A percentile compares a stretch with the other conserved stretches of the same genome.
Evolutionary conservation across 2,888 invertebrate species (phyloP).

Genomic region (Labia minor): DNA sequence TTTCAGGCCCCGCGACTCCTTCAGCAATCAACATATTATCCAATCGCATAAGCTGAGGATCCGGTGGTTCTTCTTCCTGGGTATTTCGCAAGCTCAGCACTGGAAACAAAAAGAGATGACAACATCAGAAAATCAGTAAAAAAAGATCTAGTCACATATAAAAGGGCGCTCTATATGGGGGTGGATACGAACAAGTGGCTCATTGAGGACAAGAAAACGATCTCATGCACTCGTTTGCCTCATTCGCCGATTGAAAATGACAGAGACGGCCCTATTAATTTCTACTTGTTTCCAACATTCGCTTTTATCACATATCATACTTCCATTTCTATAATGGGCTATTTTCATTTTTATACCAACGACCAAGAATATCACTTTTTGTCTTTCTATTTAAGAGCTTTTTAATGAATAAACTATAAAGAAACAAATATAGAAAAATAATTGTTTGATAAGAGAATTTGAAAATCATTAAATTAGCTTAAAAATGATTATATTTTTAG

Average conservation of each 20-base stretch:
- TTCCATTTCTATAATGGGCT: background rate
- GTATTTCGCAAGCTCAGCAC: constrained; percentile 91
- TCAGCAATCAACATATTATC: constrained; percentile 99
- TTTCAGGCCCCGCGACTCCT: constrained; percentile 93
- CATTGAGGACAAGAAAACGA: background rate
- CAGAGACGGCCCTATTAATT: background rate
- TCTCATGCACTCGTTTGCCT: background rate
- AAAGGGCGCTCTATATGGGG: too few species aligned
- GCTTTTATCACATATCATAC: background rate
- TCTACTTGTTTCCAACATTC: too few species aligned
- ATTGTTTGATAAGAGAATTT: too few species aligned
- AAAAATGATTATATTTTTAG: too few species aligned
- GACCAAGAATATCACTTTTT: too few species aligned
- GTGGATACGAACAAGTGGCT: too few species aligned
- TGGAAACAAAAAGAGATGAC: constrained; percentile 34
- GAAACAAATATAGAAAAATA: too few species aligned
- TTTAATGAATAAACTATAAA: too few species aligned
- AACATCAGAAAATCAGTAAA: background rate
- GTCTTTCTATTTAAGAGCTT: too few species aligned
- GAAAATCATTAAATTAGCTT: too few species aligned
- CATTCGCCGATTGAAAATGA: background rate
- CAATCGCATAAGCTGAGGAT: constrained; percentile 94
- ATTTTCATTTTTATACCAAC: too few species aligned
- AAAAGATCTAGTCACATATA: constrained; percentile 19
- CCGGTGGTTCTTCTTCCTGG: constrained; percentile 96